A percentile compares a stretch with the other conserved stretches of the same genome.
Conservation (phyloP, 2,888 invertebrate genomes). For the Polyploca ridens region DNA sequence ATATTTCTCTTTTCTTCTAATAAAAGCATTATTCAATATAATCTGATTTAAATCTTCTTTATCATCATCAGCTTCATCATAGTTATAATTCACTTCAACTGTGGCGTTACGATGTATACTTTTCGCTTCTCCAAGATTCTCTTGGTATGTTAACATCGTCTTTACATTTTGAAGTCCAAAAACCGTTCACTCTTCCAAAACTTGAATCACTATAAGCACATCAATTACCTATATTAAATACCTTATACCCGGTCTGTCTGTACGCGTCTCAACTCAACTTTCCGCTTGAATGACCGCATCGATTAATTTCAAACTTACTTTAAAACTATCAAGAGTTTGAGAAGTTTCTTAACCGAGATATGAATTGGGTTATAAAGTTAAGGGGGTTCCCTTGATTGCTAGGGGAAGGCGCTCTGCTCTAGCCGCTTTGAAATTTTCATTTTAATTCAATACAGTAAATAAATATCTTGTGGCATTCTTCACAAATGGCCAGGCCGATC, state of each 20-base stretch:
- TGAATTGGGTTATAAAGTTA: conserved; percentile 48
- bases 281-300: conserved; percentile 49
- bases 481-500: neutral
- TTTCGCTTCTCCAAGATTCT: no score
- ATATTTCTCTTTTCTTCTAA: no score
- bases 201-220: neutral
- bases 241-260: conserved; percentile 18
- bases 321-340: conserved; percentile 48
- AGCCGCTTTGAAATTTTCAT: neutral
- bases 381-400: neutral
- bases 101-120: no score
- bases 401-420: neutral
- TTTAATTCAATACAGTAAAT: neutral
- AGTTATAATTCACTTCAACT: no score
- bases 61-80: no score
- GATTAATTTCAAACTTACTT: conserved; percentile 62
- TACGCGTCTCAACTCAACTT: conserved; percentile 37
- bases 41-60: no score
- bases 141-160: no score
- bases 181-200: neutral
- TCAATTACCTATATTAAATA: neutral
- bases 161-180: neutral
- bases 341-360: conserved; percentile 39
- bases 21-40: no score
- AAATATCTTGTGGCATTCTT: neutral